Percentiles rank a stretch among this genome's conserved stretches.
Evolutionary conservation across 2,888 invertebrate species (phyloP).

Genomic region (Tholera decimalis): DNA sequence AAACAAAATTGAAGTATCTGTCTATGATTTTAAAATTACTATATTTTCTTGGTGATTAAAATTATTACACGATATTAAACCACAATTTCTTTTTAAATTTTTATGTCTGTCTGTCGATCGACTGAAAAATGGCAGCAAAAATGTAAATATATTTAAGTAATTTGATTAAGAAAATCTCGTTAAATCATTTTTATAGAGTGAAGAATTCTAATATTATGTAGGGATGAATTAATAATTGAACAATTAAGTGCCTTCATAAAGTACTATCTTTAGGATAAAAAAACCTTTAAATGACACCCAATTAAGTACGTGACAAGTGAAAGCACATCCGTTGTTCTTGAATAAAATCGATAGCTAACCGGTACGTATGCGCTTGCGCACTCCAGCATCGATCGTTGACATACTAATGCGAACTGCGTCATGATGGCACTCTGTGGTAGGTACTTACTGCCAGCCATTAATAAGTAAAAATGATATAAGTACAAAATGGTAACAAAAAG

Average conservation of each 20-base stretch:
- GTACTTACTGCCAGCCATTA: constrained; percentile 10
- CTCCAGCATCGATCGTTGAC: constrained; percentile 58
- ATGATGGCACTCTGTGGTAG: constrained; percentile 25
- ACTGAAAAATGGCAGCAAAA: too few species aligned
- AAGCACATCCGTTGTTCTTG: constrained; percentile 71
- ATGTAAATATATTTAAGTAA: too few species aligned
- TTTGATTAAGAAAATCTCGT: neutral
- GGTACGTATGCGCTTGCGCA: constrained; percentile 42
- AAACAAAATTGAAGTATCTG: too few species aligned
- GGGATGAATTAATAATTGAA: neutral
- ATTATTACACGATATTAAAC: too few species aligned
- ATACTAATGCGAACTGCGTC: constrained; percentile 61
- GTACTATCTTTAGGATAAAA: constrained; percentile 21
- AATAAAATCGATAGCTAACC: constrained; percentile 72
- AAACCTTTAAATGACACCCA: constrained; percentile 56
- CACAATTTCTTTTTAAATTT: too few species aligned
- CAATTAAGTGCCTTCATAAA: neutral
- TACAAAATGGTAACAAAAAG: too few species aligned
- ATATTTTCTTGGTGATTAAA: too few species aligned
- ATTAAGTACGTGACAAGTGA: constrained; percentile 72
- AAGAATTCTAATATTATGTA: neutral
- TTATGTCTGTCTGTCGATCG: too few species aligned
- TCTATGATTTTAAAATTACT: too few species aligned
- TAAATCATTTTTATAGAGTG: neutral
- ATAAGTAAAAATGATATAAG: constrained; percentile 36